Evolutionary conservation across 2,113 vertebrate genomes (phyloP).

Genomic region (Gracilinanus agilis): DNA sequence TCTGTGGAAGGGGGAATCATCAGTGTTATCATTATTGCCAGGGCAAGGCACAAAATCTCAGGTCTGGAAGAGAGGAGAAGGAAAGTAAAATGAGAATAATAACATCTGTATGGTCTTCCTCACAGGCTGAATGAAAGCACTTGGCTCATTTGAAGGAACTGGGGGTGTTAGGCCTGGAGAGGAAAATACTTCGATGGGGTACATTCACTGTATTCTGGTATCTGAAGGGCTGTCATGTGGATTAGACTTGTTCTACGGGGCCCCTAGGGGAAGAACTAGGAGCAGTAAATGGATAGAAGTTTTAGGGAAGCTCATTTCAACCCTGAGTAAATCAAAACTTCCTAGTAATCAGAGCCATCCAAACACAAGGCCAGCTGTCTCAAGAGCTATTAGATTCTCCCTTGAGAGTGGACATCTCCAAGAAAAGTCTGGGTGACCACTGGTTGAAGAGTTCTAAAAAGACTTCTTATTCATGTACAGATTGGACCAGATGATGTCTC

Average conservation of each 20-base stretch:
- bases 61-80: constrained; percentile 26
- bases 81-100: constrained; percentile 56
- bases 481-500: background rate
- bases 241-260: background rate
- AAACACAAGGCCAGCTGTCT: background rate
- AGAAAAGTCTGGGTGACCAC: background rate
- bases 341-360: background rate
- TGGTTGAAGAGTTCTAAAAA: background rate
- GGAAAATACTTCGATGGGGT: background rate
- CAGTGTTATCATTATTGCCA: background rate
- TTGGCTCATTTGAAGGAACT: background rate
- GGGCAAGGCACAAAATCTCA: background rate
- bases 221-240: background rate
- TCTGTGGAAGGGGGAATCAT: background rate
- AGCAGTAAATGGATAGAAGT: background rate
- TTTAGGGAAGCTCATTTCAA: background rate
- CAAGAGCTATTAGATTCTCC: background rate
- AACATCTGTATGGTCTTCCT: background rate
- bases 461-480: background rate
- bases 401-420: background rate
- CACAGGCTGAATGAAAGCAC: background rate
- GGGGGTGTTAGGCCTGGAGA: background rate
- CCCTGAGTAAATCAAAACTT: background rate
- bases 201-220: background rate
- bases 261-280: background rate